Evolutionary conservation across 1,140 invertebrate genomes (phyloP), one percentile per base, ranked within the genome.

Genomic region (Argopecten irradians): DNA sequence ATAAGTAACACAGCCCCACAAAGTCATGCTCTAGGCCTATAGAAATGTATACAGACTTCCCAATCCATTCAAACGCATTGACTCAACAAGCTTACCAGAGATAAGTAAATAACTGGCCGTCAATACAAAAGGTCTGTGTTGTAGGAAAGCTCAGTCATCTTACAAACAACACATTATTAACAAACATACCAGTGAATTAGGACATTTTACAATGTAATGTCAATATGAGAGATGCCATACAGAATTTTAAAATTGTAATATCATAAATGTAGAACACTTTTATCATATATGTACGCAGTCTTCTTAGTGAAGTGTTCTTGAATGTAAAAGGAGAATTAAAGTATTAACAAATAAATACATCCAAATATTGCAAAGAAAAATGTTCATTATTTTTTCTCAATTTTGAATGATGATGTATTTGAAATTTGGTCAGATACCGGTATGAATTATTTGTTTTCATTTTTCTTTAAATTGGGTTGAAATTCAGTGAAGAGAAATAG

Each of bases 61-160:
- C 55, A 71, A 71, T 71, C 55, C 55, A 71, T 71, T 71, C 55
- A 71, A 71, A 16, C 55, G 55, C 55, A 71, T 71, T 71, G 55
- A 71, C 55, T 71, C 55, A 71, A 71, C 55, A 71, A 71, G 55
- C 55, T 71, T 28, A 71, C 43, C 1, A 71, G 55, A 71, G 55
- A 71, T 71, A 71, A 71, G 55, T 71, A 71, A 71, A 71, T 71
- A 71, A 71, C 55, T 71, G 55, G 55, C 55, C n/a, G 55, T 28
- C 55, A 71, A 3, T 71, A 71, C 55, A 71, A 71, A 71, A 71
- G 55, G 5, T 28, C n/a, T 28, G 1, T n/a, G 36, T n/a, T 71
- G 55, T 71, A 71, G 55, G 28, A 71, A 46, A 71, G 55, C n/a
- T 28, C 28, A 28, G 55, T 71, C 22, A 71, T 22, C 55, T 71